Evolutionary conservation across 2,888 invertebrate species (phyloP).

Genomic region (Drosophila phalerata): DNA sequence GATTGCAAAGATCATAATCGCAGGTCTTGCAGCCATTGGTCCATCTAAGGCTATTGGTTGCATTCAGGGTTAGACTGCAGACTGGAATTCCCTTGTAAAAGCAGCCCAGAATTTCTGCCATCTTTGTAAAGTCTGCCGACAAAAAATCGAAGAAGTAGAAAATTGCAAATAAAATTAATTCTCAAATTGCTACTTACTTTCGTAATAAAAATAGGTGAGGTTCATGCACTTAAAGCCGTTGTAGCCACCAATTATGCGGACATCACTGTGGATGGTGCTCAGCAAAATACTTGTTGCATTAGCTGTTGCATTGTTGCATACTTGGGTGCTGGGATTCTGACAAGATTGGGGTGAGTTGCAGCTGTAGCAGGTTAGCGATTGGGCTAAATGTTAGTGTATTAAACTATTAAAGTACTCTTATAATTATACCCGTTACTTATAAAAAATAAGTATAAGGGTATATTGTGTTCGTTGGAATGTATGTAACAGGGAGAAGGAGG

Average conservation of each 20-base stretch:
- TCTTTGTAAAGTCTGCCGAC: conserved; percentile 15
- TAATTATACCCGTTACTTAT: too few relatives aligned
- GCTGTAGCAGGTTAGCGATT: conserved; percentile 48
- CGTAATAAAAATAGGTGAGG: conserved; percentile 17
- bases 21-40: conserved; percentile 11
- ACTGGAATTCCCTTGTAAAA: conserved; percentile 17
- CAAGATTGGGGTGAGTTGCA: conserved; percentile 38
- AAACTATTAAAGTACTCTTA: background rate
- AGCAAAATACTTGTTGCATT: conserved; percentile 37
- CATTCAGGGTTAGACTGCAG: conserved; percentile 31
- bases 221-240: conserved; percentile 36
- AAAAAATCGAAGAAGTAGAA: background rate
- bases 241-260: conserved; percentile 5
- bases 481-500: too few relatives aligned
- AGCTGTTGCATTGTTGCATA: conserved; percentile 47
- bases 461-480: too few relatives aligned
- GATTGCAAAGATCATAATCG: conserved; percentile 40
- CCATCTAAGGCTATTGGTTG: conserved; percentile 12
- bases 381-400: conserved; percentile 17
- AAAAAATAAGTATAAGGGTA: too few relatives aligned
- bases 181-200: conserved; percentile 31
- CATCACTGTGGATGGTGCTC: conserved; percentile 26
- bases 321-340: conserved; percentile 12
- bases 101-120: conserved; percentile 37
- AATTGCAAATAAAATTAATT: too few relatives aligned